phyloP scores from a whole-genome alignment of 2,888 invertebrate genomes.

The Tigriopus californicus region DNA sequence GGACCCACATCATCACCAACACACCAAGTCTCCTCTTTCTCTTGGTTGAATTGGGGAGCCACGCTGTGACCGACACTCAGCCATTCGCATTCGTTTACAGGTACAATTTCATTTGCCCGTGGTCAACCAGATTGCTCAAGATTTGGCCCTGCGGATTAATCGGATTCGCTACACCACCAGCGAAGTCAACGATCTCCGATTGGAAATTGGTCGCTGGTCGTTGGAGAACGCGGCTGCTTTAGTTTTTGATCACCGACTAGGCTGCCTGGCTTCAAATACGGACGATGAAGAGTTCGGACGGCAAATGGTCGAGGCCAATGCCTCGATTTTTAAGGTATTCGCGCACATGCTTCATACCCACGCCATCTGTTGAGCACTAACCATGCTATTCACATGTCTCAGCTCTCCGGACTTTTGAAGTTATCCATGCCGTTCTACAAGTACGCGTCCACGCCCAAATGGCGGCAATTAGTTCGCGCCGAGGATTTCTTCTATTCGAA shows the following conservation, averaged over 20 bases:
- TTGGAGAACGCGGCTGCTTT: not conserved
- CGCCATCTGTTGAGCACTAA: no score
- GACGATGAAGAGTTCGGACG: not conserved
- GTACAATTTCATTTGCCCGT: not conserved
- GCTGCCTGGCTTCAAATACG: not conserved
- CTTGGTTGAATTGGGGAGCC: no score
- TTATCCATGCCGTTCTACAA: slow-evolving; percentile 32
- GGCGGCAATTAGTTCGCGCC: slow-evolving; percentile 29
- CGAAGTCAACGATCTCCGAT: not conserved
- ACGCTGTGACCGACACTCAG: no score
- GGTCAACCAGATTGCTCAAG: slow-evolving; percentile 10
- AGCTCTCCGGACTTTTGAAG: slow-evolving; percentile 27
- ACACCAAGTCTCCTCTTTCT: no score
- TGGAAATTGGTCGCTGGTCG: slow-evolving; percentile 5
- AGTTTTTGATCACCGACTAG: slow-evolving; percentile 4
- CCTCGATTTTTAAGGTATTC: not conserved
- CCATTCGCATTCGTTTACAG: not conserved
- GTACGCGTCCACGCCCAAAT: slow-evolving; percentile 30
- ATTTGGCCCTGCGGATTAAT: not conserved
- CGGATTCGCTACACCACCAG: not conserved
- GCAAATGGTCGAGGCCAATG: slow-evolving; percentile 2
- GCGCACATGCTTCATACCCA: slow-evolving; percentile 23
- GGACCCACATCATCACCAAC: no score
- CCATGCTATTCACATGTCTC: no score
- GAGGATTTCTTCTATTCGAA: slow-evolving; percentile 32